Percentiles rank a stretch among this genome's conserved stretches.
Conservation (phyloP, 2,797 vertebrate genomes). For the Eutrigla gurnardus region DNA sequence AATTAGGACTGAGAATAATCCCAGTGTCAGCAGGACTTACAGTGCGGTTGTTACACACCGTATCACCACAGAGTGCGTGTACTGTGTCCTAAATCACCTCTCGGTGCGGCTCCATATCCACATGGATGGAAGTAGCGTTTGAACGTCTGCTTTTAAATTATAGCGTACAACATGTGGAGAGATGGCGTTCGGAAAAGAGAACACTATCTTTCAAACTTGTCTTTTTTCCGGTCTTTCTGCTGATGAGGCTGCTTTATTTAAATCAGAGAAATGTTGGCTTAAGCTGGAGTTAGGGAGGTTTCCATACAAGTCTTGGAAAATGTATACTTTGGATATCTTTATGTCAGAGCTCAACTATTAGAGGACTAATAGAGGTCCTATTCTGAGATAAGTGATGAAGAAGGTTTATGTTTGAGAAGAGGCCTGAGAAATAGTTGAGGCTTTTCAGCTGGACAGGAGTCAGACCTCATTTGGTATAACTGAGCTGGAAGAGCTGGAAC, state of each 20-base stretch:
- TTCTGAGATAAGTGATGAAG: not conserved
- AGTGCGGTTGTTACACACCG: conserved; percentile 15
- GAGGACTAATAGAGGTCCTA: not conserved
- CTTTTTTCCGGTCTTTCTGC: conserved; percentile 25
- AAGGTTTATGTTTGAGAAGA: not conserved
- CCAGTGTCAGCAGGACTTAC: conserved; percentile 16
- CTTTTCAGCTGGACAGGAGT: conserved; percentile 28
- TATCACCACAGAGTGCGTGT: conserved; percentile 11
- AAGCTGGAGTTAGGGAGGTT: conserved; percentile 24
- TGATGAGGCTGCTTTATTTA: conserved; percentile 27
- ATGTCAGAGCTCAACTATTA: conserved; percentile 29
- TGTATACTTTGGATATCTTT: conserved; percentile 17
- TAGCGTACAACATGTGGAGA: conserved; percentile 34
- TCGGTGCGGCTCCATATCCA: too few species aligned
- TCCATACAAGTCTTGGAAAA: conserved; percentile 31
- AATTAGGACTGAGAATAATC: conserved; percentile 37
- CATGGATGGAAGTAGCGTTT: conserved; percentile 27
- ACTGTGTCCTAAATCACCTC: too few species aligned
- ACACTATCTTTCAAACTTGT: conserved; percentile 39
- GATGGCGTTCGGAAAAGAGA: conserved; percentile 38
- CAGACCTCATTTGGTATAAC: not conserved
- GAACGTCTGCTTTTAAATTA: conserved; percentile 67
- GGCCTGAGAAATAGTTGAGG: conserved; percentile 9
- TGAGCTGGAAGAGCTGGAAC: not conserved
- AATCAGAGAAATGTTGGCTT: conserved; percentile 28